phyloP scores from a whole-genome alignment of 2,888 invertebrate genomes.

The Phengaris alcon region DNA sequence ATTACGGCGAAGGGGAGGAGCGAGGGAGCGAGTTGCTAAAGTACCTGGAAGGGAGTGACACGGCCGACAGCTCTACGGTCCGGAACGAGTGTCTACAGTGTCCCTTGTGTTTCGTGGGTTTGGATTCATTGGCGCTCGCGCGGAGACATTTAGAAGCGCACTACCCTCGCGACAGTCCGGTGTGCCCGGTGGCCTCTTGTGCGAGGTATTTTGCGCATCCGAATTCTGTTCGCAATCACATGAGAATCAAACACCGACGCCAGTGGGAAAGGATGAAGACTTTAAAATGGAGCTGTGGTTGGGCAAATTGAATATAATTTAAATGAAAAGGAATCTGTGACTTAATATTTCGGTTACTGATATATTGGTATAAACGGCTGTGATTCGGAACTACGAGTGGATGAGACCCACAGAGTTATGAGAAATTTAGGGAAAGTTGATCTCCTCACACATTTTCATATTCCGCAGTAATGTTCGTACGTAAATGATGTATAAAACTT shows the following conservation, averaged over 20 bases:
- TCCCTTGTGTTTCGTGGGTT: conserved; percentile 85
- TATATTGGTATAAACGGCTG: conserved; percentile 43
- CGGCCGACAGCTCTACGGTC: conserved; percentile 40
- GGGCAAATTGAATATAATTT: conserved; percentile 53
- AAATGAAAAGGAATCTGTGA: conserved; percentile 32
- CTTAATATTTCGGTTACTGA: conserved; percentile 34
- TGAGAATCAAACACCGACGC: conserved; percentile 89
- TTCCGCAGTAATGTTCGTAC: conserved; percentile 53
- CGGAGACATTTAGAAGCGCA: conserved; percentile 89
- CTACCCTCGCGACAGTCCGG: conserved; percentile 90
- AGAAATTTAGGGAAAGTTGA: conserved; percentile 52
- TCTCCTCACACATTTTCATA: conserved; percentile 70
- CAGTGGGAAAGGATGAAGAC: conserved; percentile 93
- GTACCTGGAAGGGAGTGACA: conserved; percentile 45
- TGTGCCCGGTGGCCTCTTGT: conserved; percentile 88
- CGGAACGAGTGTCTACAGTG: conserved; percentile 71
- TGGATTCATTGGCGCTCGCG: conserved; percentile 83
- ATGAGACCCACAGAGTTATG: conserved; percentile 37
- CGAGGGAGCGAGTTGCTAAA: conserved; percentile 54
- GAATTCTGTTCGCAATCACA: conserved; percentile 92
- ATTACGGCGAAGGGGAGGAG: conserved; percentile 52
- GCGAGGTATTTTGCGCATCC: conserved; percentile 89
- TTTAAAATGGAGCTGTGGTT: conserved; percentile 84
- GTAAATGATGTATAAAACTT: conserved; percentile 60
- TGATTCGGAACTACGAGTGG: conserved; percentile 46